Percentiles rank a stretch among this genome's conserved stretches.
Conservation (phyloP, 2,797 vertebrate genomes). For the Gila robusta region DNA sequence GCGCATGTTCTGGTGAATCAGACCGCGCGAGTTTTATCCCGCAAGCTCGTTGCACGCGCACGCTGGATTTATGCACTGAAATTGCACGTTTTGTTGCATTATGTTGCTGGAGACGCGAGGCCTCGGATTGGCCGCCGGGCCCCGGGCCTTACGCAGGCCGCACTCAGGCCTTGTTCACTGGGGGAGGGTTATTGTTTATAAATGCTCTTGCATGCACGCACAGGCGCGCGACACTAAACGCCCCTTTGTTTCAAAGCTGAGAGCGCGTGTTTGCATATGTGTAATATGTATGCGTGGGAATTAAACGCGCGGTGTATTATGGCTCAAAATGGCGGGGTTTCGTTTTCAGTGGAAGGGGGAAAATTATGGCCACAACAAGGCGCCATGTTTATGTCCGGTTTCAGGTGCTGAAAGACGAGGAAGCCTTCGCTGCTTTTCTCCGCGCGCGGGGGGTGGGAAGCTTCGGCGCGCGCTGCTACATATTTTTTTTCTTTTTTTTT, state of each 20-base stretch:
- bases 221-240: slow-evolving; percentile 7
- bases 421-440: not conserved
- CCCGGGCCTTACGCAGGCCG: slow-evolving; percentile 82
- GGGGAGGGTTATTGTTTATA: slow-evolving; percentile 52
- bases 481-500: too few relatives aligned
- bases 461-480: not conserved
- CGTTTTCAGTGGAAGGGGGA: slow-evolving; percentile 23
- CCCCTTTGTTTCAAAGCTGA: slow-evolving; percentile 23
- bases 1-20: not conserved
- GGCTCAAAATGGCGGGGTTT: slow-evolving; percentile 61
- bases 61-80: not conserved
- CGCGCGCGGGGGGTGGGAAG: slow-evolving; percentile 13
- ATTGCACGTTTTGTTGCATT: slow-evolving; percentile 26
- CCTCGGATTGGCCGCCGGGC: slow-evolving; percentile 57
- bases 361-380: slow-evolving; percentile 25
- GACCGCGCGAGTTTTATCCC: not conserved
- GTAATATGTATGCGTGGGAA: not conserved
- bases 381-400: slow-evolving; percentile 45
- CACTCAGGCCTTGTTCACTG: slow-evolving; percentile 75
- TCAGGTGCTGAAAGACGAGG: slow-evolving; percentile 16
- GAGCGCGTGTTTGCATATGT: not conserved
- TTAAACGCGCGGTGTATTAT: not conserved
- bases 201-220: not conserved
- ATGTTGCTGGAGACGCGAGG: slow-evolving; percentile 46
- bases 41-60: not conserved